These are phyloP conservation scores for Cephalopachus bancanus DNA, from an alignment of 2,797 vertebrate species.

Conservation along the genomic window DNA sequence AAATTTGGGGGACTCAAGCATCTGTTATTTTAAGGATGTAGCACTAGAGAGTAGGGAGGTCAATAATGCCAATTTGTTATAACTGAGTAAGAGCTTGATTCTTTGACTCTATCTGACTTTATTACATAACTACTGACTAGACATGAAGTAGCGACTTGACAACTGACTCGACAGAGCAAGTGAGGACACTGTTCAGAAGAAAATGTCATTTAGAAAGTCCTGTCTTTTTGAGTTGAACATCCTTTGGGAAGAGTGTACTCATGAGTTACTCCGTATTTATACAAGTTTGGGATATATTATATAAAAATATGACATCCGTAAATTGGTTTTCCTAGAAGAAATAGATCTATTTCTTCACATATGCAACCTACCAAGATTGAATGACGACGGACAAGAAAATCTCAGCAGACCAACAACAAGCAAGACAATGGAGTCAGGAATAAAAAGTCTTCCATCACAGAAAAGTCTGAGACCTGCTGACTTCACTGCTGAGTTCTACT, in stretches of 20 bases:
- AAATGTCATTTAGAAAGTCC: not conserved
- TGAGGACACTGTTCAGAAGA: not conserved
- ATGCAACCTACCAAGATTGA: not conserved
- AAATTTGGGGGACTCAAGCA: not conserved
- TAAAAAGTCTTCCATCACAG: not conserved
- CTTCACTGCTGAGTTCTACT: not conserved
- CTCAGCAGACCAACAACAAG: not conserved
- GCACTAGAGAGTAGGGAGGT: not conserved
- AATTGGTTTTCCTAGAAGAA: not conserved
- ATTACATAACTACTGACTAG: not conserved
- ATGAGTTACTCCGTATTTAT: not conserved
- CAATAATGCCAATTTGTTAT: not conserved
- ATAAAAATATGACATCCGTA: not conserved
- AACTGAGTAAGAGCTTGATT: not conserved
- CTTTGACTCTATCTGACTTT: not conserved
- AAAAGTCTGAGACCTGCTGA: not conserved
- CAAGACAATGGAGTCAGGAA: not conserved
- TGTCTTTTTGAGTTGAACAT: not conserved
- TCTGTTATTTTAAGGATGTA: not conserved
- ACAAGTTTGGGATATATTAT: not conserved
- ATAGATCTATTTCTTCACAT: not conserved
- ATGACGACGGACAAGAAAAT: not conserved
- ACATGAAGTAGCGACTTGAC: not conserved
- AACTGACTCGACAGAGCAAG: not conserved
- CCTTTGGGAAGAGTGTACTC: not conserved